Evolutionary conservation across 2,888 invertebrate species (phyloP).

Genomic region (Drosophila melanocephala): DNA sequence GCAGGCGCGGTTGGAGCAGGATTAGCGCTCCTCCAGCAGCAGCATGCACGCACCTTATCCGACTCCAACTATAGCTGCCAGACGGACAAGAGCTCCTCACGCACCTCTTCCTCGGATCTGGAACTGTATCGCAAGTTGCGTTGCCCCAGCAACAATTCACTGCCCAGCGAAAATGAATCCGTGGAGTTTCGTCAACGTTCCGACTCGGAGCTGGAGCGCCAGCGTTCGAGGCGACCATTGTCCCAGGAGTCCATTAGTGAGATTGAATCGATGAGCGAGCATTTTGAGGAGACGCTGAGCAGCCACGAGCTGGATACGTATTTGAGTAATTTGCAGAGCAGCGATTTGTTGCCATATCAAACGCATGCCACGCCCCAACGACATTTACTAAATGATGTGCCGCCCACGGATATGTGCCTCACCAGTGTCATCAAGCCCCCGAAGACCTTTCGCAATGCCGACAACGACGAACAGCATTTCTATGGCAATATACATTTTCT

Average conservation of each 20-base stretch:
- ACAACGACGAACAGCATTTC: slow-evolving; percentile 82
- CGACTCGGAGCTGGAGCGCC: slow-evolving; percentile 87
- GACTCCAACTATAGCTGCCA: slow-evolving; percentile 85
- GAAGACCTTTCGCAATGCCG: slow-evolving; percentile 84
- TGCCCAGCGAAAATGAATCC: slow-evolving; percentile 85
- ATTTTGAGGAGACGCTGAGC: slow-evolving; percentile 86
- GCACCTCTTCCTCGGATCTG: slow-evolving; percentile 85
- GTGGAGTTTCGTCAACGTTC: slow-evolving; percentile 87
- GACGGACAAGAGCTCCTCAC: slow-evolving; percentile 84
- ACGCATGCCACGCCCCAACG: slow-evolving; percentile 67
- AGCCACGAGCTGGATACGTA: slow-evolving; percentile 90
- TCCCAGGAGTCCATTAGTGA: slow-evolving; percentile 91
- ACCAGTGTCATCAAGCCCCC: slow-evolving; percentile 85
- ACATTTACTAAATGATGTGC: slow-evolving; percentile 68
- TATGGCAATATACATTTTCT: slow-evolving; percentile 85
- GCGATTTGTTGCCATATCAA: slow-evolving; percentile 85
- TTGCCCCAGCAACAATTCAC: slow-evolving; percentile 83
- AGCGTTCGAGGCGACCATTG: slow-evolving; percentile 90
- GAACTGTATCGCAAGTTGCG: slow-evolving; percentile 84
- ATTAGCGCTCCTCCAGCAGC: slow-evolving; percentile 70
- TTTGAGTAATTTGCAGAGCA: slow-evolving; percentile 88
- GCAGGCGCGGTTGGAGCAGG: slow-evolving; percentile 41
- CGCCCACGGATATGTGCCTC: slow-evolving; percentile 20
- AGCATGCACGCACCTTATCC: slow-evolving; percentile 83
- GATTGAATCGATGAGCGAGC: slow-evolving; percentile 87